Evolutionary conservation across 64 coral and sea anemone species (phyloP).

Genomic region (Platygyra sinensis): DNA sequence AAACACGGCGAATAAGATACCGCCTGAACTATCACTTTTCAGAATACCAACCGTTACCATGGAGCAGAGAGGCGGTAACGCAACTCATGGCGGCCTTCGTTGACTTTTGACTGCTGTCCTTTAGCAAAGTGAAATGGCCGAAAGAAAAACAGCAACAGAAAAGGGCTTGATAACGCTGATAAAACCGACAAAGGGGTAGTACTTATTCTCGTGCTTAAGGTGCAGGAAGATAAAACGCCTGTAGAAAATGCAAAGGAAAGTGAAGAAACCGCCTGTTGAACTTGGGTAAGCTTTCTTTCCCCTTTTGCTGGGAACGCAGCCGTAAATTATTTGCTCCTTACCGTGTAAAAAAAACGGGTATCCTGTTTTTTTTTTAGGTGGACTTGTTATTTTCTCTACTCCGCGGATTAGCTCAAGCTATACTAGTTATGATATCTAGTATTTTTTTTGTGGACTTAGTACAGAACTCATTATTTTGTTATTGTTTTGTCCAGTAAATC

Average conservation of each 20-base stretch:
- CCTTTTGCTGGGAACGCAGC: background rate
- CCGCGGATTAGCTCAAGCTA: background rate
- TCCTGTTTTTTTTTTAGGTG: background rate
- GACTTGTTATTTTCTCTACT: background rate
- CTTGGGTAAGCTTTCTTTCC: slow-evolving; percentile 54
- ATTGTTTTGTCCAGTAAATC: slow-evolving; percentile 4
- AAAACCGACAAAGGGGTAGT: slow-evolving; percentile 73
- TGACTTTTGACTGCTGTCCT: background rate
- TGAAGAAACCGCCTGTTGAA: slow-evolving; percentile 59
- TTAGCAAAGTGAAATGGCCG: slow-evolving; percentile 59
- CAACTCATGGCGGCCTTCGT: slow-evolving; percentile 74
- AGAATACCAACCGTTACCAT: slow-evolving; percentile 30
- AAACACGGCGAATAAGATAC: too few species aligned
- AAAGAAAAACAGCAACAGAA: slow-evolving; percentile 73
- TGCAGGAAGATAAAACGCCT: slow-evolving; percentile 83
- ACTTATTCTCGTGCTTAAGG: slow-evolving; percentile 67
- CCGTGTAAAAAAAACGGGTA: too few species aligned
- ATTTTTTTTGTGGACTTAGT: background rate
- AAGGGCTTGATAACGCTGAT: slow-evolving; percentile 54
- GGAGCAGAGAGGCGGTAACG: background rate
- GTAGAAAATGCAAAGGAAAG: slow-evolving; percentile 69
- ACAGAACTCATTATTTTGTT: background rate
- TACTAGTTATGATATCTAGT: background rate
- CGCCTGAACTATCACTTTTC: background rate
- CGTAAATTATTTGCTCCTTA: too few species aligned